These are phyloP conservation scores for Aelia acuminata DNA, from an alignment of 2,888 invertebrate genomes.

Conservation along the genomic window DNA sequence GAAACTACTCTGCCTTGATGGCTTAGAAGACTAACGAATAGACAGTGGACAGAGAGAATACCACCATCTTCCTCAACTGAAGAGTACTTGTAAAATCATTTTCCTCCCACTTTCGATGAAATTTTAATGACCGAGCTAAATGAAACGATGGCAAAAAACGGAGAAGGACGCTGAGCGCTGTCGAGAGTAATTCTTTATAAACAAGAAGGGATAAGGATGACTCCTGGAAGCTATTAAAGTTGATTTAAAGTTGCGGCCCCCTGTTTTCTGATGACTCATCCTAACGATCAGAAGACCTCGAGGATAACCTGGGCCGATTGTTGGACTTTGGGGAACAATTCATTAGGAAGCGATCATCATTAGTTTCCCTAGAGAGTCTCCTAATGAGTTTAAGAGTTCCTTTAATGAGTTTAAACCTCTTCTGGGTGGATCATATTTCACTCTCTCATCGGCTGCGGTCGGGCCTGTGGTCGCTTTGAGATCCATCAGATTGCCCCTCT, in stretches of 20 bases:
- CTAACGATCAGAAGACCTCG: conserved; percentile 49
- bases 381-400: conserved; percentile 57
- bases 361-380: conserved; percentile 44
- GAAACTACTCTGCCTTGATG: too few relatives aligned
- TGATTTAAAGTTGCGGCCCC: neutral
- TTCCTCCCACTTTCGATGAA: neutral
- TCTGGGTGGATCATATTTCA: conserved; percentile 51
- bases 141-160: neutral
- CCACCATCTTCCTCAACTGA: neutral
- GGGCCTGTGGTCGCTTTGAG: conserved; percentile 10
- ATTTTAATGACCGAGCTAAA: neutral
- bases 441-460: conserved; percentile 42
- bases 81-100: neutral
- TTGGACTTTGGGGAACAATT: conserved; percentile 55
- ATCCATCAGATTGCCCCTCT: neutral
- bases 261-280: conserved; percentile 54
- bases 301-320: conserved; percentile 47
- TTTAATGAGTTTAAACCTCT: conserved; percentile 45
- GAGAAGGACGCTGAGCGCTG: neutral
- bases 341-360: conserved; percentile 50
- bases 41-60: neutral
- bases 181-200: conserved; percentile 31
- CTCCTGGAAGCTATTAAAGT: conserved; percentile 41
- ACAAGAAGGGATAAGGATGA: neutral
- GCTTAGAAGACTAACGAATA: neutral